phyloP scores from a whole-genome alignment of 2,113 vertebrate species.

The Tursiops truncatus region DNA sequence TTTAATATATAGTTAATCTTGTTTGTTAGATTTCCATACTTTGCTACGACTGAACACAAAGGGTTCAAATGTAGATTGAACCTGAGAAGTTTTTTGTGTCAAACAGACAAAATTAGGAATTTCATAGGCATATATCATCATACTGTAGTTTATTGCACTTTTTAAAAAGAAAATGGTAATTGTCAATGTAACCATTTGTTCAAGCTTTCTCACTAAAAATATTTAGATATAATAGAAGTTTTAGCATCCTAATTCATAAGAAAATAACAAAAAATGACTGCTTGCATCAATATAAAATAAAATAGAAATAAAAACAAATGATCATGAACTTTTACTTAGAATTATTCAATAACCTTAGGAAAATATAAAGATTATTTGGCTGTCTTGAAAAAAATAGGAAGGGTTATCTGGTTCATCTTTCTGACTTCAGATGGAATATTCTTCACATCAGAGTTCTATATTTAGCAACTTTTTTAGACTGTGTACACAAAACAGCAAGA shows the following conservation, averaged over 20 bases:
- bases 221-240: not conserved
- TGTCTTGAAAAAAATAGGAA: not conserved
- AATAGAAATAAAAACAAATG: slow-evolving; percentile 57
- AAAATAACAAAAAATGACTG: not conserved
- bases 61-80: slow-evolving; percentile 66
- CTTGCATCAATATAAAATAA: not conserved
- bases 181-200: slow-evolving; percentile 13
- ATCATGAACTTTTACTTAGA: not conserved
- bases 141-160: not conserved
- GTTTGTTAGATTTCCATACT: slow-evolving; percentile 72
- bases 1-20: slow-evolving; percentile 51
- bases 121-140: slow-evolving; percentile 52
- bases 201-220: not conserved
- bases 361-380: not conserved
- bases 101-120: slow-evolving; percentile 55
- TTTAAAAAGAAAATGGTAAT: slow-evolving; percentile 28
- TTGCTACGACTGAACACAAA: slow-evolving; percentile 66
- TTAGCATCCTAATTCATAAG: not conserved
- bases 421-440: not conserved
- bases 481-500: not conserved
- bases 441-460: not conserved
- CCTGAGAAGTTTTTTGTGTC: slow-evolving; percentile 48
- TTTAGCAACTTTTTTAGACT: not conserved
- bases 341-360: not conserved
- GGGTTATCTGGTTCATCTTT: not conserved